These are phyloP conservation scores for Beroe forskalii DNA, from an alignment of 37 sponge, comb jelly and placozoan genomes.

Conservation along the genomic window DNA sequence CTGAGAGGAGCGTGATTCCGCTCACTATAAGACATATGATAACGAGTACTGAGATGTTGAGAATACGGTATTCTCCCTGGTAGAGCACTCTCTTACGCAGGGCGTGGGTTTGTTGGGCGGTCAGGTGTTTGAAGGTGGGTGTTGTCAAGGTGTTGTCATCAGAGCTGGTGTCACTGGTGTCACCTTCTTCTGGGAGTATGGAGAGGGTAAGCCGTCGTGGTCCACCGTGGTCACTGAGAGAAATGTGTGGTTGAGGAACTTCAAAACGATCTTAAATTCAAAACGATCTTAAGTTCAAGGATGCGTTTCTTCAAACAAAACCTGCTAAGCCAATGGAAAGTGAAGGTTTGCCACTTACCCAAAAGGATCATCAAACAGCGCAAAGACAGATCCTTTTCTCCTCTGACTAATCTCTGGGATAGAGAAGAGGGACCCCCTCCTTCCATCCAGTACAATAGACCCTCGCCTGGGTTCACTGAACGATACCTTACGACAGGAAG, in stretches of 20 bases:
- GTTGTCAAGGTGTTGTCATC: not conserved
- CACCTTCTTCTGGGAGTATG: not conserved
- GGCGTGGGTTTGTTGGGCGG: not conserved
- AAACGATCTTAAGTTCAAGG: no score
- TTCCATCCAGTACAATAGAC: not conserved
- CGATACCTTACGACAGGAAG: not conserved
- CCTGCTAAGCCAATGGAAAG: no score
- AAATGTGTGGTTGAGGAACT: not conserved
- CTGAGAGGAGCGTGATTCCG: conserved; percentile 32
- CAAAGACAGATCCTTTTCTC: not conserved
- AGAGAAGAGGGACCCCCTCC: not conserved
- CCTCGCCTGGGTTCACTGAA: not conserved
- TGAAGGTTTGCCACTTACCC: no score
- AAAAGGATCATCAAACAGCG: conserved; percentile 44
- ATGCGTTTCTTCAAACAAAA: no score
- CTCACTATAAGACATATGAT: not conserved
- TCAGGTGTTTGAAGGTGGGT: conserved; percentile 29
- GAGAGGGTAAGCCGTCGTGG: not conserved
- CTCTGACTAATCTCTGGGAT: not conserved
- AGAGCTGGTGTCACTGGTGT: not conserved
- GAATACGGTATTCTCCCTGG: conserved; percentile 39
- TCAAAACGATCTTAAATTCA: not conserved
- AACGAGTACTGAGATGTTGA: conserved; percentile 28
- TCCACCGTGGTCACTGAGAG: not conserved
- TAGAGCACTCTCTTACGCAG: conserved; percentile 27